These are phyloP conservation scores for Dryadula phaetusa DNA, from an alignment of 2,888 invertebrate genomes.

Conservation along the genomic window DNA sequence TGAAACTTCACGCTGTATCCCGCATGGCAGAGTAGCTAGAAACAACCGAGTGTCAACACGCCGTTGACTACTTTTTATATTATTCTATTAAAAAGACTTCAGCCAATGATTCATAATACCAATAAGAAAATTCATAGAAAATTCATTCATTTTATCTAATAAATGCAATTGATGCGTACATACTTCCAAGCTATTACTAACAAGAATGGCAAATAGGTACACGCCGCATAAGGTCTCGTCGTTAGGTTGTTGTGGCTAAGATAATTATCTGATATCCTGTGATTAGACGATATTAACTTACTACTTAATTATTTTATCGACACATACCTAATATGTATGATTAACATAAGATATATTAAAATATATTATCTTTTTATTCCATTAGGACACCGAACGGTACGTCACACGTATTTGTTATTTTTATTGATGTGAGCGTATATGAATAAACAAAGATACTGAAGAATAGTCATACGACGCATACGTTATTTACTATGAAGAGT, in stretches of 20 bases:
- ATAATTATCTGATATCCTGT: slow-evolving; percentile 21
- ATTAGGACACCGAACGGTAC: background rate
- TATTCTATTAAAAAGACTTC: too few relatives aligned
- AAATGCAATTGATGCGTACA: background rate
- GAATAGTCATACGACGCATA: slow-evolving; percentile 2
- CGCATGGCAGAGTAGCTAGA: too few relatives aligned
- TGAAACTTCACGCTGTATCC: too few relatives aligned
- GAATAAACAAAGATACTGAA: slow-evolving; percentile 9
- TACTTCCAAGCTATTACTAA: slow-evolving; percentile 1
- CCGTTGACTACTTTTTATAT: too few relatives aligned
- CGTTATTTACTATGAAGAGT: slow-evolving; percentile 15
- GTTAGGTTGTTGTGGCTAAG: slow-evolving; percentile 1
- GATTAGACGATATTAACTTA: slow-evolving; percentile 6
- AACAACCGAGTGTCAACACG: too few relatives aligned
- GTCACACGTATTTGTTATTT: background rate
- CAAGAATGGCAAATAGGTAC: slow-evolving; percentile 7
- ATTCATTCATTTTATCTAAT: background rate
- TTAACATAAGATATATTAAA: background rate
- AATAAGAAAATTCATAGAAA: background rate
- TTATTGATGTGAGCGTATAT: background rate
- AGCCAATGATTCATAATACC: too few relatives aligned
- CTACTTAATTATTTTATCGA: slow-evolving; percentile 10
- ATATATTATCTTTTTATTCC: background rate
- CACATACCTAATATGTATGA: background rate
- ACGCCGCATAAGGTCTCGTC: slow-evolving; percentile 17